Evolutionary conservation across 2,888 invertebrate genomes (phyloP).

Genomic region (Apamea anceps): DNA sequence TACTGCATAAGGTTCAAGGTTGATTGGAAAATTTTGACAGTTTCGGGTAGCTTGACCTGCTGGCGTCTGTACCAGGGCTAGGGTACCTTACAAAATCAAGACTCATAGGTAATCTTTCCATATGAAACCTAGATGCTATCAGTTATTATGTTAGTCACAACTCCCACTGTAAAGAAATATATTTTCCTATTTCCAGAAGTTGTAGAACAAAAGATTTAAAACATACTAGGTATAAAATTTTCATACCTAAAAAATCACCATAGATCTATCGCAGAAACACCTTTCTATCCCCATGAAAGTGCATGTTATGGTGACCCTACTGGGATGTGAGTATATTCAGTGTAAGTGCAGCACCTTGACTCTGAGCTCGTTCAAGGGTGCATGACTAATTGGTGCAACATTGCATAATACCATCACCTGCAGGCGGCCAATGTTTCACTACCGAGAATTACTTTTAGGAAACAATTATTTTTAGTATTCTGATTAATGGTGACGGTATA

Average conservation of each 20-base stretch:
- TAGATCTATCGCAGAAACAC: background rate
- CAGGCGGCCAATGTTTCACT: slow-evolving; percentile 40
- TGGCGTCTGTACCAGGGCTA: too few relatives aligned
- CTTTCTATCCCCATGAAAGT: background rate
- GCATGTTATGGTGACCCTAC: slow-evolving; percentile 31
- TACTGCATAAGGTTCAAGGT: too few relatives aligned
- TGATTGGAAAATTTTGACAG: too few relatives aligned
- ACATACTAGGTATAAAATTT: background rate
- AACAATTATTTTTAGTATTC: slow-evolving; percentile 45
- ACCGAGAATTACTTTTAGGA: slow-evolving; percentile 52
- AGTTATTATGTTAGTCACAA: background rate
- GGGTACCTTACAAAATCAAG: too few relatives aligned
- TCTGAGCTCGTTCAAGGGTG: slow-evolving; percentile 56
- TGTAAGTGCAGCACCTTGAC: slow-evolving; percentile 63
- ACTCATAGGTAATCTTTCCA: background rate
- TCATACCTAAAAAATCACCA: background rate
- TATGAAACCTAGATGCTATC: background rate
- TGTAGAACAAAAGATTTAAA: background rate
- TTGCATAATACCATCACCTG: slow-evolving; percentile 52
- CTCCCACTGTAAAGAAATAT: too few relatives aligned
- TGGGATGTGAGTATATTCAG: slow-evolving; percentile 49
- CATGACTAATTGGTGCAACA: slow-evolving; percentile 60
- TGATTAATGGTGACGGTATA: slow-evolving; percentile 38
- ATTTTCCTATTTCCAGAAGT: background rate
- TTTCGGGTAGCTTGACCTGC: too few relatives aligned